A percentile compares a stretch with the other conserved stretches of the same genome.
Evolutionary conservation across 1,140 invertebrate genomes (phyloP).

Genomic region (Capitella teleta): DNA sequence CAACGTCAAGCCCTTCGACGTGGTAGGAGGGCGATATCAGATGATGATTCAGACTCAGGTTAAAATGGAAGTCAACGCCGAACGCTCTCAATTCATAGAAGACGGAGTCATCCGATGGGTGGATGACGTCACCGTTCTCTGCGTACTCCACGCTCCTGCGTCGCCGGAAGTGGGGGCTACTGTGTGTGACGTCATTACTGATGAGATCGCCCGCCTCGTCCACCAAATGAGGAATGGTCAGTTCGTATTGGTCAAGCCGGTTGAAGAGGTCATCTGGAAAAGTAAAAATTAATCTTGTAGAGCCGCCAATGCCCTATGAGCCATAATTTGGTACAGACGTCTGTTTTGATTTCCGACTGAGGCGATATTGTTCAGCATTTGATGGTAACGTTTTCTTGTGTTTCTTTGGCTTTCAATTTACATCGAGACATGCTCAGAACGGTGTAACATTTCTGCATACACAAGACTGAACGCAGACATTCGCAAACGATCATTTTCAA

Average conservation of each 20-base stretch:
- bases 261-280: not conserved
- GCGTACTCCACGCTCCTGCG: conserved; percentile 2
- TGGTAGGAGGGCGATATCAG: conserved; percentile 19
- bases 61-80: conserved; percentile 26
- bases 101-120: conserved; percentile 4
- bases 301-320: not conserved
- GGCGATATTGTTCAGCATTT: not conserved
- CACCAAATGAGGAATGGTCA: conserved; percentile 22
- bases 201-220: conserved; percentile 22
- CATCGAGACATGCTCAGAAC: not conserved
- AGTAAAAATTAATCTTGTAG: not conserved
- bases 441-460: no score
- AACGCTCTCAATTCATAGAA: conserved; percentile 28
- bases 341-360: not conserved
- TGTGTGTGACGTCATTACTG: conserved; percentile 19
- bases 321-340: not conserved
- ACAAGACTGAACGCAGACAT: no score
- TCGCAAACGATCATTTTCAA: no score
- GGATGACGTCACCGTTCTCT: conserved; percentile 6
- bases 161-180: not conserved
- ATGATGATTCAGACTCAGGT: conserved; percentile 21
- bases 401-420: not conserved
- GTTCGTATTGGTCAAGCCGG: conserved; percentile 17
- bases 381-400: not conserved
- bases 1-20: conserved; percentile 18